Evolutionary conservation across 2,888 invertebrate genomes (phyloP).

Genomic region (Strigamia transsilvanica): DNA sequence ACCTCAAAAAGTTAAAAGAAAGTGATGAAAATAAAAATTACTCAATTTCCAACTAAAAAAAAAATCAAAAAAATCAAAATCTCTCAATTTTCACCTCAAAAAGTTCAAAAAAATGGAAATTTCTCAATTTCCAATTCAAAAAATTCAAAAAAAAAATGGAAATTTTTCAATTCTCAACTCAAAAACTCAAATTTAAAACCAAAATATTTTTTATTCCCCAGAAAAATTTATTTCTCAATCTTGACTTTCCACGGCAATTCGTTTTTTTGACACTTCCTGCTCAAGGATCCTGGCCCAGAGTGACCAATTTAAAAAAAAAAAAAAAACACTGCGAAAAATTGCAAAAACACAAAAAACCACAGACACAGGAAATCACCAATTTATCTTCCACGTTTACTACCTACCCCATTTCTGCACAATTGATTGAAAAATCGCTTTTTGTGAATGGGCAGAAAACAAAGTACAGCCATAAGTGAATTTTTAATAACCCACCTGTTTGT

Average conservation of each 20-base stretch:
- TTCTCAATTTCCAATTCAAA: no score
- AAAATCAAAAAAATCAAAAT: no score
- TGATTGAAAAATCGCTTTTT: not conserved
- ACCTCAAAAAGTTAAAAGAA: no score
- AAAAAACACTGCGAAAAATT: constrained; percentile 3
- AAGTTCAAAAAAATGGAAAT: no score
- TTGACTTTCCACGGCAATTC: not conserved
- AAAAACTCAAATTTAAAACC: no score
- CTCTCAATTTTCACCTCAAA: no score
- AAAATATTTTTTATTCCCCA: not conserved
- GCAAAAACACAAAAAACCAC: not conserved
- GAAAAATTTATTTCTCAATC: not conserved
- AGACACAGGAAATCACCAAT: constrained; percentile 36
- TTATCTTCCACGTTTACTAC: constrained; percentile 17
- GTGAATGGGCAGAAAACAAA: not conserved
- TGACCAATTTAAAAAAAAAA: not conserved
- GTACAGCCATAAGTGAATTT: not conserved
- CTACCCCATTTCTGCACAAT: not conserved
- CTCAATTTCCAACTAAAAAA: no score
- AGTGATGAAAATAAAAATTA: no score
- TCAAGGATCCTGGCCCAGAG: not conserved
- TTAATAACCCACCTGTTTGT: constrained; percentile 22
- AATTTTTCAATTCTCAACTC: no score
- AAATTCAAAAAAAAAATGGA: no score
- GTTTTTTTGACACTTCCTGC: not conserved